A percentile compares a stretch with the other conserved stretches of the same genome.
These are phyloP conservation scores for Bombus cullumanus DNA, from an alignment of 1,140 invertebrate species.

Conservation along the genomic window DNA sequence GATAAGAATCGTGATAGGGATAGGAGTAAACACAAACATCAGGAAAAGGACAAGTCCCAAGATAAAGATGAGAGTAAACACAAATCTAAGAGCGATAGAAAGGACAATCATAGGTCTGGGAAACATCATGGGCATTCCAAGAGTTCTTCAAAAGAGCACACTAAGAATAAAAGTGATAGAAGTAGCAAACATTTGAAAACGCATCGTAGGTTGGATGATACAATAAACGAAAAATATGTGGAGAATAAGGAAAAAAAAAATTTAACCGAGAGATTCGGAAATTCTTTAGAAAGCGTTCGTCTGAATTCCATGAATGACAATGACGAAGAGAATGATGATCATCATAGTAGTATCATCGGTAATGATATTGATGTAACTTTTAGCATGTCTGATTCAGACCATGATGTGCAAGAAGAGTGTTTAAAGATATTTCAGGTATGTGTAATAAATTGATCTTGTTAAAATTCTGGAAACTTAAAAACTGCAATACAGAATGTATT, in stretches of 20 bases:
- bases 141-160: conserved; percentile 55
- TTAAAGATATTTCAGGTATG: conserved; percentile 88
- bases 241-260: conserved; percentile 62
- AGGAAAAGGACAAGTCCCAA: conserved; percentile 46
- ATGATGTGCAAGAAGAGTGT: conserved; percentile 88
- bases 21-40: neutral
- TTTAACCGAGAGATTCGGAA: conserved; percentile 57
- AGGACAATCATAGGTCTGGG: conserved; percentile 62
- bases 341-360: neutral
- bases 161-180: conserved; percentile 66
- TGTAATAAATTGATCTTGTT: neutral
- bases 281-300: conserved; percentile 25
- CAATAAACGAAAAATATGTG: conserved; percentile 59
- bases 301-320: conserved; percentile 6
- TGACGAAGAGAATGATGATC: neutral
- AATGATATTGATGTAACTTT: conserved; percentile 49
- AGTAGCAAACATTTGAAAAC: conserved; percentile 58
- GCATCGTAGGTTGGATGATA: conserved; percentile 62
- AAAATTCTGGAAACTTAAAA: neutral
- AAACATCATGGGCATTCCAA: conserved; percentile 68
- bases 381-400: conserved; percentile 81
- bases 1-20: conserved; percentile 10
- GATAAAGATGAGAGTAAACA: conserved; percentile 56
- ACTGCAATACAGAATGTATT: neutral
- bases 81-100: conserved; percentile 54